phyloP scores from a whole-genome alignment of 2,888 invertebrate genomes.

The Callyntrura guangdongensis region DNA sequence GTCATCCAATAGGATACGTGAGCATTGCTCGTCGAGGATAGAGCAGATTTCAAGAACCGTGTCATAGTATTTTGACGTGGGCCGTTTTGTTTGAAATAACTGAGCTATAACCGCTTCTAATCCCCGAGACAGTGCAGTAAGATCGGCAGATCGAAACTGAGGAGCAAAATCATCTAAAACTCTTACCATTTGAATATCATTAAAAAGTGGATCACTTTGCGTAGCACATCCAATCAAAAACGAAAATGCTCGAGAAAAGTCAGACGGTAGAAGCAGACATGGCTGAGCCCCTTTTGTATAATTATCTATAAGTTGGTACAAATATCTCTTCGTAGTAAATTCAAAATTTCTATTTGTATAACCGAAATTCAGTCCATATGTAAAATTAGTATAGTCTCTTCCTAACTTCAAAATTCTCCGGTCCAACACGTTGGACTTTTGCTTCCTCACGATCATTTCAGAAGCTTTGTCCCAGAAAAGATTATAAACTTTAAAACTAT shows the following conservation, averaged over 20 bases:
- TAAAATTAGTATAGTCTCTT: slow-evolving; percentile 78
- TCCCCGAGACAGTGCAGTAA: slow-evolving; percentile 63
- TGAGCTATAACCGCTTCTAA: slow-evolving; percentile 64
- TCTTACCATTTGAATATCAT: slow-evolving; percentile 63
- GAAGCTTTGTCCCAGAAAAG: slow-evolving; percentile 79
- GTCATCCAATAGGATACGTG: slow-evolving; percentile 56
- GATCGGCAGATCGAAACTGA: slow-evolving; percentile 68
- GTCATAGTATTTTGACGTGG: slow-evolving; percentile 75
- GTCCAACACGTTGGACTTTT: slow-evolving; percentile 38
- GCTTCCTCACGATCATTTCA: slow-evolving; percentile 22
- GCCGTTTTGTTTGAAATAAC: slow-evolving; percentile 48
- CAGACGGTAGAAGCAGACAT: slow-evolving; percentile 65
- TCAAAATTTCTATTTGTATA: slow-evolving; percentile 77
- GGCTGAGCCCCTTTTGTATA: slow-evolving; percentile 54
- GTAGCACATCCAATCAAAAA: slow-evolving; percentile 75
- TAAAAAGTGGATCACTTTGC: slow-evolving; percentile 73
- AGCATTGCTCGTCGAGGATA: slow-evolving; percentile 76
- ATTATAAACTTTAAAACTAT: slow-evolving; percentile 68
- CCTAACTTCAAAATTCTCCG: slow-evolving; percentile 71
- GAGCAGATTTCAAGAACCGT: slow-evolving; percentile 76
- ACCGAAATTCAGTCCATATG: slow-evolving; percentile 45
- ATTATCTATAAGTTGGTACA: slow-evolving; percentile 72
- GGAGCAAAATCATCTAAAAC: slow-evolving; percentile 74
- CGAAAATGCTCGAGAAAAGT: slow-evolving; percentile 66
- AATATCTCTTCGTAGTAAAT: slow-evolving; percentile 57